Conservation (phyloP, 1,140 invertebrate species). For the Drosophila novamexicana region DNA sequence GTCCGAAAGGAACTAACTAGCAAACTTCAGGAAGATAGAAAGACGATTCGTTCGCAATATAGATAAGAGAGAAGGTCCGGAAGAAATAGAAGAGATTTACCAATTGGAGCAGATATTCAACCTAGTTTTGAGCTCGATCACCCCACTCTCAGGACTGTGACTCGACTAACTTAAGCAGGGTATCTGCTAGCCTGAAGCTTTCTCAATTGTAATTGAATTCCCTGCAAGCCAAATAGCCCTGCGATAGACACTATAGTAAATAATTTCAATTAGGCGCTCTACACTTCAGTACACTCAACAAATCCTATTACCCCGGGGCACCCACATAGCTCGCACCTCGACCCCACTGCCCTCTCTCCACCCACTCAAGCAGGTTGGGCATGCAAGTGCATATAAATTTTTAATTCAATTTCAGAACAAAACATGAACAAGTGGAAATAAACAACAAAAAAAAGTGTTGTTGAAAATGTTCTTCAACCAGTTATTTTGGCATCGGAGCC, state of each 20-base stretch:
- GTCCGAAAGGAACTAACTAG: background rate
- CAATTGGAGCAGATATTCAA: too few species aligned
- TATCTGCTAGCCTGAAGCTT: background rate
- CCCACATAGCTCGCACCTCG: background rate
- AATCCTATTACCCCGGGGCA: conserved; percentile 24
- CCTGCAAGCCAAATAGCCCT: background rate
- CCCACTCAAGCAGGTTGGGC: background rate
- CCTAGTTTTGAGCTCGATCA: too few species aligned
- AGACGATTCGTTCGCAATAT: too few species aligned
- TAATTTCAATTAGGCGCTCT: conserved; percentile 34
- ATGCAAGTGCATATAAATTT: conserved; percentile 48
- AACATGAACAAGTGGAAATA: conserved; percentile 20
- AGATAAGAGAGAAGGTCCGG: too few species aligned
- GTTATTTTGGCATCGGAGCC: background rate
- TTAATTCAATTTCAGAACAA: conserved; percentile 60
- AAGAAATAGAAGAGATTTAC: too few species aligned
- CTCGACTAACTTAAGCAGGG: background rate
- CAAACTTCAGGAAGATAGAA: background rate
- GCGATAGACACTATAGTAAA: background rate
- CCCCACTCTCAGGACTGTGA: too few species aligned
- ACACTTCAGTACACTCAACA: conserved; percentile 9
- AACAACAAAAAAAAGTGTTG: background rate
- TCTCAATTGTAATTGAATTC: background rate
- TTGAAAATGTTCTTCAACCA: background rate
- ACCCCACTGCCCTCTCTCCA: too few species aligned